phyloP scores from a whole-genome alignment of 1,140 invertebrate species.

The Chironomus tepperi region DNA sequence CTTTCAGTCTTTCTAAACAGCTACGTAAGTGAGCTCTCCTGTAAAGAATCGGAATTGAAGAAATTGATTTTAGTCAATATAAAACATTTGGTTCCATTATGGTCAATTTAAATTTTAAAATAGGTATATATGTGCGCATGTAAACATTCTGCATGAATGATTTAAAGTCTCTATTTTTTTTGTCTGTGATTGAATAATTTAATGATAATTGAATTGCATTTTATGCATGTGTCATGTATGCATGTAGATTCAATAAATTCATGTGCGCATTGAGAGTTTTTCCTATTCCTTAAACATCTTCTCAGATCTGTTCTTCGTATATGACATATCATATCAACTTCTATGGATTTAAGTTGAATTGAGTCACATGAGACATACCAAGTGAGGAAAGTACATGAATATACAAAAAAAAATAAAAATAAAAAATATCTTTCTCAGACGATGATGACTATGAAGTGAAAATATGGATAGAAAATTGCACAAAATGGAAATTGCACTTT shows the following conservation, averaged over 20 bases:
- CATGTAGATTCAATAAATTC: not conserved
- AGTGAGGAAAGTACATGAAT: no score
- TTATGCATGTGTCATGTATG: not conserved
- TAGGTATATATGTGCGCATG: not conserved
- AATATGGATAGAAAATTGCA: not conserved
- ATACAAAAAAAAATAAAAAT: no score
- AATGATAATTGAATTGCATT: constrained; percentile 21
- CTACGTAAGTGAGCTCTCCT: constrained; percentile 84
- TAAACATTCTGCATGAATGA: not conserved
- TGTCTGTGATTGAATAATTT: not conserved
- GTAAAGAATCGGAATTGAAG: constrained; percentile 39
- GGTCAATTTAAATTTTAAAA: no score
- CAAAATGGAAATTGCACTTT: not conserved
- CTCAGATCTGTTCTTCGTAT: not conserved
- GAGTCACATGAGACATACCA: not conserved
- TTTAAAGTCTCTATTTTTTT: not conserved
- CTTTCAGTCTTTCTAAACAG: constrained; percentile 85
- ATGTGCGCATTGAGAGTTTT: no score
- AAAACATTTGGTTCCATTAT: no score
- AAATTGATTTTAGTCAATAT: not conserved
- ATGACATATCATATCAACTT: not conserved
- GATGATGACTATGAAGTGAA: not conserved
- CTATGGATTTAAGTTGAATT: not conserved
- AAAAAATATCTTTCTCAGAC: no score
- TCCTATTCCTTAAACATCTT: no score